Evolutionary conservation across 1,140 invertebrate genomes (phyloP).

Genomic region (Polyergus mexicanus): DNA sequence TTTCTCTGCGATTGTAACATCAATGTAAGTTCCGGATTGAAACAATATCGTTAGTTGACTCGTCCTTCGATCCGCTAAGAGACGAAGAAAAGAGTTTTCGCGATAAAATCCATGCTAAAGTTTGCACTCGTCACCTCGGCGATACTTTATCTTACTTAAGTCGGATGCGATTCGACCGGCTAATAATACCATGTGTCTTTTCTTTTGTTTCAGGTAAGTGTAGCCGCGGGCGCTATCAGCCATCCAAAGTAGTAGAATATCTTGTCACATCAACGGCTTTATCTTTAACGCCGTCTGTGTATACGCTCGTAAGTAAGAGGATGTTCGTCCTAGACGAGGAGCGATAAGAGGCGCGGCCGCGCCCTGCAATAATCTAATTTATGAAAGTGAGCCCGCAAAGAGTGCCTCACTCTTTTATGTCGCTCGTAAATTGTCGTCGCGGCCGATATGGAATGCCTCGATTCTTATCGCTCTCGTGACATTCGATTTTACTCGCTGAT

Average conservation of each 20-base stretch:
- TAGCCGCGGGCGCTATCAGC: conserved; percentile 56
- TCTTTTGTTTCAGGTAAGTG: conserved; percentile 82
- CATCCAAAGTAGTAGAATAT: conserved; percentile 59
- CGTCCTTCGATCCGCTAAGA: not conserved
- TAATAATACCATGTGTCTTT: conserved; percentile 69
- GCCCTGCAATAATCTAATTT: conserved; percentile 55
- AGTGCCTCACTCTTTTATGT: conserved; percentile 67
- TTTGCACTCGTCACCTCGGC: conserved; percentile 12
- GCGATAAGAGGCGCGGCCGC: conserved; percentile 33
- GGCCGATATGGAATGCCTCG: conserved; percentile 49
- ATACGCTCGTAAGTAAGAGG: conserved; percentile 68
- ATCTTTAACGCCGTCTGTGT: conserved; percentile 56
- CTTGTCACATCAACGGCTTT: conserved; percentile 62
- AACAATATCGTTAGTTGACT: conserved; percentile 45
- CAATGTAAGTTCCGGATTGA: not conserved
- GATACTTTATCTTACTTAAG: conserved; percentile 5
- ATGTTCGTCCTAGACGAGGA: conserved; percentile 58
- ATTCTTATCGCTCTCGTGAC: not conserved
- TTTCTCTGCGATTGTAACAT: conserved; percentile 25
- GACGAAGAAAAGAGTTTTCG: not conserved
- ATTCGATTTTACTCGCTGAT: conserved; percentile 16
- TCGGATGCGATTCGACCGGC: conserved; percentile 17
- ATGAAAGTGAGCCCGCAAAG: conserved; percentile 65
- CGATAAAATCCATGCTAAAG: conserved; percentile 18
- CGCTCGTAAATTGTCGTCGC: conserved; percentile 57